Percentiles rank a stretch among this genome's conserved stretches.
phyloP scores from a whole-genome alignment of 2,113 vertebrate species.

The Stercorarius parasiticus region DNA sequence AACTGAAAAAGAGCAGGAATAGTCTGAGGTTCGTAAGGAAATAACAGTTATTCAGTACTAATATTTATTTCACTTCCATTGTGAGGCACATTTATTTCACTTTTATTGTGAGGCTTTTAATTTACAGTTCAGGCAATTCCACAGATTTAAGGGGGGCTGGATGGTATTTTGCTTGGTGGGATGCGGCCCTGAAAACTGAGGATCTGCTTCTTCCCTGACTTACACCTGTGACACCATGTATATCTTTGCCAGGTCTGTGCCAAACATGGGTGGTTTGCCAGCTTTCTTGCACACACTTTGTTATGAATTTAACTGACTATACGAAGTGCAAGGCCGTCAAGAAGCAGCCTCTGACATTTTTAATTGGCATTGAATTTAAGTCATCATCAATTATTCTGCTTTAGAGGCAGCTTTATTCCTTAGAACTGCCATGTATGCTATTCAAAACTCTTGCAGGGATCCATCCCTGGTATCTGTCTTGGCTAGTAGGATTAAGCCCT shows the following conservation, averaged over 20 bases:
- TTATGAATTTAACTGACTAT: conserved; percentile 43
- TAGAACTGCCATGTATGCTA: neutral
- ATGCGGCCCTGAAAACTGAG: neutral
- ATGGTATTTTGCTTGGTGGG: neutral
- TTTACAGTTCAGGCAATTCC: neutral
- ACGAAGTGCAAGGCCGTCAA: conserved; percentile 47
- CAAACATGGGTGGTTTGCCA: conserved; percentile 2
- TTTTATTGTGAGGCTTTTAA: neutral
- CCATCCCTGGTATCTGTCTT: conserved; percentile 49
- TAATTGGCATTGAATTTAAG: conserved; percentile 56
- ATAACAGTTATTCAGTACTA: neutral
- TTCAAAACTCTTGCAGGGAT: conserved; percentile 43
- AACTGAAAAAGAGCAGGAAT: neutral
- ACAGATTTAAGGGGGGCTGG: neutral
- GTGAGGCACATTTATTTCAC: neutral
- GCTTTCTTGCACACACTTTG: neutral
- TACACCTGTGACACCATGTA: neutral
- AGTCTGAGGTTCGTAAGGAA: neutral
- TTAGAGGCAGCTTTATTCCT: conserved; percentile 29
- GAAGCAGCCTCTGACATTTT: conserved; percentile 57
- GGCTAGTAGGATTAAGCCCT: conserved; percentile 53
- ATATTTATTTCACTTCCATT: neutral
- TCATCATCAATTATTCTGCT: conserved; percentile 38
- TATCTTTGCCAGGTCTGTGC: neutral
- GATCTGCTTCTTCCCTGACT: neutral